A percentile compares a stretch with the other conserved stretches of the same genome.
Evolutionary conservation across 2,797 vertebrate genomes (phyloP).

Genomic region (Macropus fuliginosus): DNA sequence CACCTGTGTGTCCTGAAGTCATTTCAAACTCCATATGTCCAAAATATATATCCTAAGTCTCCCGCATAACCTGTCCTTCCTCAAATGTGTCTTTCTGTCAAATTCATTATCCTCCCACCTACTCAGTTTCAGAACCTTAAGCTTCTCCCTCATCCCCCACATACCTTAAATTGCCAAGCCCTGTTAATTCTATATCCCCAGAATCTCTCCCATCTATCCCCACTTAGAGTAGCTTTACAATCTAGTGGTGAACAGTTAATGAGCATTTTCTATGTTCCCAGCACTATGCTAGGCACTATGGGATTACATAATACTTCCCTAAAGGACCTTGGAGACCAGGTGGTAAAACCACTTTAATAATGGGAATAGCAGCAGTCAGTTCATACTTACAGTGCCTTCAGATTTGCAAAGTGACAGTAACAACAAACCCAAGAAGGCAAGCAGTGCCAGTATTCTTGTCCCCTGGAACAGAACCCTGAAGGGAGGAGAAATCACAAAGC

Average conservation of each 20-base stretch:
- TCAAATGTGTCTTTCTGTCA: background rate
- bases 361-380: background rate
- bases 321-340: background rate
- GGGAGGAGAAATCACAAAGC: constrained; percentile 5
- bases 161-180: background rate
- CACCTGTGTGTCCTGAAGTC: background rate
- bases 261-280: background rate
- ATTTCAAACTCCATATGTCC: background rate
- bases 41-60: background rate
- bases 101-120: background rate
- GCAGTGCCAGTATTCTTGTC: background rate
- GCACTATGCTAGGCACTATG: background rate
- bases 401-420: background rate
- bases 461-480: background rate
- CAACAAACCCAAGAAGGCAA: background rate
- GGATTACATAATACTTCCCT: background rate
- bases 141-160: background rate
- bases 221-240: background rate
- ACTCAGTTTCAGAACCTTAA: background rate
- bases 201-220: background rate
- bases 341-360: background rate
- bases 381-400: background rate
- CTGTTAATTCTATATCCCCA: background rate
- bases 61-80: background rate
- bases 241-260: background rate